These are phyloP conservation scores for Leucozona laternaria DNA, from an alignment of 2,888 invertebrate genomes.

Conservation along the genomic window DNA sequence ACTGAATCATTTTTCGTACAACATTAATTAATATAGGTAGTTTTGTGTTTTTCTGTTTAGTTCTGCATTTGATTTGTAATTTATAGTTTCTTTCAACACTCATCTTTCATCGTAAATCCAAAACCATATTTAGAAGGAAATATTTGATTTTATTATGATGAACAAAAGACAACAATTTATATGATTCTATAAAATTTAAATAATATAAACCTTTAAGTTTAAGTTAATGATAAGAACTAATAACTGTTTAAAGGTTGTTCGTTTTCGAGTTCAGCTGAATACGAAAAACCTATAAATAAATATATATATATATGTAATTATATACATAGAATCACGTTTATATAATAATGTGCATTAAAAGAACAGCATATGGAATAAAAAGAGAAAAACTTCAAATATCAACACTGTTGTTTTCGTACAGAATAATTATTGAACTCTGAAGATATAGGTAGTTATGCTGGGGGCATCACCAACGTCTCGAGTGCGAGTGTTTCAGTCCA, in stretches of 20 bases:
- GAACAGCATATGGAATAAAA: slow-evolving; percentile 61
- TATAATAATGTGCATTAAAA: slow-evolving; percentile 44
- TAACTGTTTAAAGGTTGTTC: slow-evolving; percentile 43
- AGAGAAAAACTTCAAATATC: slow-evolving; percentile 28
- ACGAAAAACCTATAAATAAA: background rate
- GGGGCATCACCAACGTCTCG: too few species aligned
- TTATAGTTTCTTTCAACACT: background rate
- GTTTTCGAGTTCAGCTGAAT: slow-evolving; percentile 40
- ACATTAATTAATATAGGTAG: background rate
- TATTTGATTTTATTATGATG: slow-evolving; percentile 1
- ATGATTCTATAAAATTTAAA: background rate
- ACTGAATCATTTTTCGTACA: slow-evolving; percentile 2
- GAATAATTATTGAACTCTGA: background rate
- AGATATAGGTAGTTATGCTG: too few species aligned
- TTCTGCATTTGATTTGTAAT: background rate
- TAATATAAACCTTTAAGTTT: background rate
- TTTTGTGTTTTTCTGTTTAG: background rate
- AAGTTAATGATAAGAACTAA: slow-evolving; percentile 13
- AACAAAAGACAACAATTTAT: background rate
- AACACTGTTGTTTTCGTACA: slow-evolving; percentile 39
- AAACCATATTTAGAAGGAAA: background rate
- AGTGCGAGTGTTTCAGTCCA: too few species aligned
- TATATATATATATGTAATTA: slow-evolving; percentile 35
- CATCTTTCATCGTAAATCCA: background rate
- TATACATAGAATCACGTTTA: slow-evolving; percentile 49